Conservation (phyloP, 2,888 invertebrate species). For the Drosophila paramelanica region DNA sequence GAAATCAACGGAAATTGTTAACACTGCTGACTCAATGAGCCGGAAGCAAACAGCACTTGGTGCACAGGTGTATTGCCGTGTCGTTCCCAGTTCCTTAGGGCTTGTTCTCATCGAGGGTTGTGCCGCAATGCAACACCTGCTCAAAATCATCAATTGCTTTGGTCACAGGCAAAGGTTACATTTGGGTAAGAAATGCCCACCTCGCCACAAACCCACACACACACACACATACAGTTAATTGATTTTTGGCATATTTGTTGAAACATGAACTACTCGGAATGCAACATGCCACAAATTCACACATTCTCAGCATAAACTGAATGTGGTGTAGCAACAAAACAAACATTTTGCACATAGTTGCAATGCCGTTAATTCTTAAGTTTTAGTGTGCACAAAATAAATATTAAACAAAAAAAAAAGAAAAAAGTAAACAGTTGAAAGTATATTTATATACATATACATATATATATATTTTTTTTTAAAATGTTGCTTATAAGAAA, state of each 20-base stretch:
- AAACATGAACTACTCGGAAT: conserved; percentile 1
- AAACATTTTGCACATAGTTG: neutral
- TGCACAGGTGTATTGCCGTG: neutral
- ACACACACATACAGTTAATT: neutral
- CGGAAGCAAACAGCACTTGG: neutral
- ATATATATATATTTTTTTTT: no score
- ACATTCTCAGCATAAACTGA: neutral
- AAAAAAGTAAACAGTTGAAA: no score
- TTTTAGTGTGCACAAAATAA: no score
- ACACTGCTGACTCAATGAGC: neutral
- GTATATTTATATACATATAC: no score
- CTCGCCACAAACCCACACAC: neutral
- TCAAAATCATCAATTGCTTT: neutral
- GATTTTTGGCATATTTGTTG: conserved; percentile 2
- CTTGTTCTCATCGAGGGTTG: neutral
- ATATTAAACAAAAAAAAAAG: no score
- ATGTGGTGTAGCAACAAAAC: conserved; percentile 3
- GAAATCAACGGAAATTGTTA: conserved; percentile 3
- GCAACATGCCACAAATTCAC: conserved; percentile 1
- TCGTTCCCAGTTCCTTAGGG: neutral
- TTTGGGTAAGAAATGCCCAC: neutral
- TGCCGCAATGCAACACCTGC: conserved; percentile 3
- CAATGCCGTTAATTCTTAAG: neutral
- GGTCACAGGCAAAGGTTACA: neutral
- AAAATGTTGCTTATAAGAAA: no score